These are phyloP conservation scores for Mus pahari DNA, from an alignment of 2,113 vertebrate species.

Conservation along the genomic window DNA sequence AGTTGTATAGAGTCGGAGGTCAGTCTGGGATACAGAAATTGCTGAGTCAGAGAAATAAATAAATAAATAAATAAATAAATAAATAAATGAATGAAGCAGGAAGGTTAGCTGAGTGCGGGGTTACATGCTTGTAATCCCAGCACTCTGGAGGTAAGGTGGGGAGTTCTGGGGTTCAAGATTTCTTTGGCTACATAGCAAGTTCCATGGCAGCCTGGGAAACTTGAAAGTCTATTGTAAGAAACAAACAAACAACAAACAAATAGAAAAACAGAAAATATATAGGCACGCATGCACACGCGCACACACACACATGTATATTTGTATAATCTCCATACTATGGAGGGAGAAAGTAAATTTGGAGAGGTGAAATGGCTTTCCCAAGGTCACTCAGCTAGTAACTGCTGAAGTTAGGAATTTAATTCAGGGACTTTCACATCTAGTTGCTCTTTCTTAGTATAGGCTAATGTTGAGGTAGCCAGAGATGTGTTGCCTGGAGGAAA, in stretches of 20 bases:
- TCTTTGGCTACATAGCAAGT: background rate
- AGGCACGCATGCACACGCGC: too few relatives aligned
- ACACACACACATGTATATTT: too few relatives aligned
- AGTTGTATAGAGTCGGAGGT: background rate
- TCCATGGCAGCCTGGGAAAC: background rate
- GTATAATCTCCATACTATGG: background rate
- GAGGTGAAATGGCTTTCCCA: constrained; percentile 1
- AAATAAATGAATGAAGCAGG: background rate
- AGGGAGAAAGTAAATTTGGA: background rate
- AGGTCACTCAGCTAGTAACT: background rate
- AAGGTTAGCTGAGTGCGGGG: background rate
- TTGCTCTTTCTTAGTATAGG: background rate
- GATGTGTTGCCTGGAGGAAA: background rate
- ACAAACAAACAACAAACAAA: background rate
- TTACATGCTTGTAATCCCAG: background rate
- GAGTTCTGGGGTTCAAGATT: background rate
- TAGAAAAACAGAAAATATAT: background rate
- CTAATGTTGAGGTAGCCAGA: background rate
- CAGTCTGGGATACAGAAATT: background rate
- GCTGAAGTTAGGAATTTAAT: background rate
- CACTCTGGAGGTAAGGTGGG: background rate
- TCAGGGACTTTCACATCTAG: background rate
- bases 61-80: background rate
- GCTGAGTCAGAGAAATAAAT: background rate
- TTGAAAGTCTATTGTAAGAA: background rate